Percentiles rank a stretch among this genome's conserved stretches.
Conservation (phyloP, 1,140 invertebrate species). For the Hycleus cichorii region DNA sequence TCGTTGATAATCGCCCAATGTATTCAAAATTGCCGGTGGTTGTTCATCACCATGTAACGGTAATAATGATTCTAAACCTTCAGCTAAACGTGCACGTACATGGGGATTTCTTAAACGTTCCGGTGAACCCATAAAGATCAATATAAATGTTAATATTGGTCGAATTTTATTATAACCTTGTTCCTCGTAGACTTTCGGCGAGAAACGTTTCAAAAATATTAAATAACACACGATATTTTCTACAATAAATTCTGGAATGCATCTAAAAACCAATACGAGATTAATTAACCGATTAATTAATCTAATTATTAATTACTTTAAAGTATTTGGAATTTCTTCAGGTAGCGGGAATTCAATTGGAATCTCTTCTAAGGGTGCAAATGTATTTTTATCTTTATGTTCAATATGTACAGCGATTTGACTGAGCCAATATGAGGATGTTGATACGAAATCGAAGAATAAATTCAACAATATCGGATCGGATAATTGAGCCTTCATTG, state of each 20-base stretch:
- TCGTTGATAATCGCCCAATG: slow-evolving; percentile 57
- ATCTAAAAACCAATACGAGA: slow-evolving; percentile 45
- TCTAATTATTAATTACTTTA: slow-evolving; percentile 45
- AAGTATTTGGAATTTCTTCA: slow-evolving; percentile 51
- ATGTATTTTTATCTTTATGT: slow-evolving; percentile 37
- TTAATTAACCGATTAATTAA: slow-evolving; percentile 1
- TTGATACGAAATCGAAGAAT: slow-evolving; percentile 68
- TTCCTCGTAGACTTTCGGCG: slow-evolving; percentile 53
- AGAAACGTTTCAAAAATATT: slow-evolving; percentile 61
- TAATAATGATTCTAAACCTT: slow-evolving; percentile 76
- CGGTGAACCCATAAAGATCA: slow-evolving; percentile 69
- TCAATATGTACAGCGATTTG: slow-evolving; percentile 55
- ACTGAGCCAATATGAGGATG: slow-evolving; percentile 76
- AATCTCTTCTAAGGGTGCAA: slow-evolving; percentile 49
- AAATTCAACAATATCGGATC: slow-evolving; percentile 61
- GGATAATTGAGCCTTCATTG: slow-evolving; percentile 62
- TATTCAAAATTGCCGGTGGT: slow-evolving; percentile 46
- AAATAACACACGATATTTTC: slow-evolving; percentile 81
- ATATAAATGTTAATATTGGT: slow-evolving; percentile 66
- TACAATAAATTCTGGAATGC: slow-evolving; percentile 83
- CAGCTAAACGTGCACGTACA: slow-evolving; percentile 77
- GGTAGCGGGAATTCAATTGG: slow-evolving; percentile 60
- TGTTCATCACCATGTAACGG: slow-evolving; percentile 54
- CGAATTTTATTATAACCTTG: slow-evolving; percentile 53
- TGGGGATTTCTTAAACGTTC: slow-evolving; percentile 85